Conservation (phyloP, 2,888 invertebrate genomes). For the Halictus quadricinctus region DNA sequence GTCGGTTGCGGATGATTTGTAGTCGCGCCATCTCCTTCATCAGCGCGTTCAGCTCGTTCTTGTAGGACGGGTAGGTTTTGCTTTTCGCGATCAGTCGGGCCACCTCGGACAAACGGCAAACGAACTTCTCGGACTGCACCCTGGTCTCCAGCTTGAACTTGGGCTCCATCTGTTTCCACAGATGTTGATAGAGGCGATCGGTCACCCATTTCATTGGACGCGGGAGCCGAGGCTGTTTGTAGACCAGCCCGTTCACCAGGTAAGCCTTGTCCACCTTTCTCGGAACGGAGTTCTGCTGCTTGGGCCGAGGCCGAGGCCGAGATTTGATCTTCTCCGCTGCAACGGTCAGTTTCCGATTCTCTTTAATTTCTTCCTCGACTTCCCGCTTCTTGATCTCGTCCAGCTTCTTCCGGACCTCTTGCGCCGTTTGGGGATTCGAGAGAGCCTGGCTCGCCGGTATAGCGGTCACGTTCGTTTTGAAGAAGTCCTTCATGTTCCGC, state of each 20-base stretch:
- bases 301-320: background rate
- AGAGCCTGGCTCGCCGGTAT: background rate
- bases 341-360: background rate
- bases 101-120: constrained; percentile 60
- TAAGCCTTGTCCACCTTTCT: constrained; percentile 71
- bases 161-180: constrained; percentile 75
- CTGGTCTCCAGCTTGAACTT: constrained; percentile 67
- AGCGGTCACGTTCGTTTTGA: background rate
- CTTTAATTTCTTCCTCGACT: background rate
- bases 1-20: constrained; percentile 70
- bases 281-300: background rate
- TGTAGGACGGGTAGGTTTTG: constrained; percentile 73
- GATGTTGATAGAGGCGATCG: constrained; percentile 72
- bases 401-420: constrained; percentile 18
- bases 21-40: constrained; percentile 75
- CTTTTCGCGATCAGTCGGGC: constrained; percentile 61
- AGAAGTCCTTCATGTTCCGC: constrained; percentile 28
- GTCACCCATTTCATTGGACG: constrained; percentile 77
- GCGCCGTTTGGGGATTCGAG: background rate
- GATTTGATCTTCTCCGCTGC: background rate
- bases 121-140: constrained; percentile 73
- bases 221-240: constrained; percentile 72
- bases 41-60: constrained; percentile 65
- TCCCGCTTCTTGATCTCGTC: constrained; percentile 31
- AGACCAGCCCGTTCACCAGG: constrained; percentile 74